Evolutionary conservation across 1,140 invertebrate species (phyloP), one percentile per base, ranked within the genome.

Genomic region (Diuraphis noxia): DNA sequence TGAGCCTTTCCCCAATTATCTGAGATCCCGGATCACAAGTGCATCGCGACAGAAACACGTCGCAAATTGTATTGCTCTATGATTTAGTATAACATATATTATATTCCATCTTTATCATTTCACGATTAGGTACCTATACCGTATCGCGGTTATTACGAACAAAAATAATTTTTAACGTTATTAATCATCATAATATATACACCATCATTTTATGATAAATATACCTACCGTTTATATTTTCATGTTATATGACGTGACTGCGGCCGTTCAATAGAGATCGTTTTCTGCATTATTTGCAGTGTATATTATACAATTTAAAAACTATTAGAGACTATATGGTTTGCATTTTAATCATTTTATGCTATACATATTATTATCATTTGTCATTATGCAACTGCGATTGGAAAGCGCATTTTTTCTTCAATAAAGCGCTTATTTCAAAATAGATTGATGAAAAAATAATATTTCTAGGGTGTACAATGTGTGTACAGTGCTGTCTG

Each of bases 1-100:
- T 81, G 79, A 36, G 36, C 79, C 79, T 81, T 81, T 81, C 79
- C 79, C 79, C 79, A 81, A 81, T 81, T 81, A 81, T 38, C 34
- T 23, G 9, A 81, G 79, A 81, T 81, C n/a, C n/a, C 79, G 23
- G 38, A 81, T 25, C 36, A 10, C 36, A 4, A 36, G 30, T 13
- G n/a, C 30, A 72, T n/a, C 30, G 56, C 56, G 56, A 72, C 56
- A n/a, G 56, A 72, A 72, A n/a, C 56, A 72, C 30, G 56, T 72
- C 56, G 13, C 34, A 72, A 17, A 72, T 72, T 72, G 56, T 72
- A n/a, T n/a, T 72, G 30, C 56, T 30, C 56, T 72, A 17, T n/a
- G 56, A n/a, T n/a, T 10, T 25, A 63, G 56, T 63, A 72, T 49
- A 23, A 5, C 7, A 49, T 49, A 49, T n/a, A n/a, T 19, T 7